phyloP scores from a whole-genome alignment of 2,113 vertebrate species.

The Pongo pygmaeus region DNA sequence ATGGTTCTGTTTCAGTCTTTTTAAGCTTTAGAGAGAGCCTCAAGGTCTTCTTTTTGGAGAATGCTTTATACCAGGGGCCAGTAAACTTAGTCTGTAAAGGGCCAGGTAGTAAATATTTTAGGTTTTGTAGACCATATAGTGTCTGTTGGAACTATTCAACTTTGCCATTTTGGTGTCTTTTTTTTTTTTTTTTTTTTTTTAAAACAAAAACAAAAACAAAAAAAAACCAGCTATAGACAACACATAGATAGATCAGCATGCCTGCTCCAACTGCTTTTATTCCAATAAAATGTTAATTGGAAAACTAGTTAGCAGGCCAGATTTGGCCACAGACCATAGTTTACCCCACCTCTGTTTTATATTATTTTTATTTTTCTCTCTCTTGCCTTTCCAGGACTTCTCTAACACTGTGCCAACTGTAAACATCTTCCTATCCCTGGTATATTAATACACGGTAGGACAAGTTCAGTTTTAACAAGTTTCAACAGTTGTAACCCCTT shows the following conservation, averaged over 20 bases:
- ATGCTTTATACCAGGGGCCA: neutral
- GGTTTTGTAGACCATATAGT: neutral
- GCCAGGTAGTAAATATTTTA: constrained; percentile 15
- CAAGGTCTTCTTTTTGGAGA: neutral
- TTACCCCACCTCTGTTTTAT: neutral
- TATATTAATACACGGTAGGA: neutral
- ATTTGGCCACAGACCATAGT: neutral
- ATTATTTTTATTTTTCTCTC: neutral
- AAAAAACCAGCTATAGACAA: neutral
- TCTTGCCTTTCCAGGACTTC: neutral
- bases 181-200: too few species aligned
- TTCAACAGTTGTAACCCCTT: neutral
- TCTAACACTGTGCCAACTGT: constrained; percentile 6
- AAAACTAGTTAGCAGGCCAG: neutral
- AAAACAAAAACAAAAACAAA: too few species aligned
- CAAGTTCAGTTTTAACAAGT: neutral
- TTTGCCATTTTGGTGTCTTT: neutral
- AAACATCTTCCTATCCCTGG: neutral
- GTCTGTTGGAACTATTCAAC: neutral
- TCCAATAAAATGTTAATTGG: constrained; percentile 43
- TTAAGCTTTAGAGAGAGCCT: neutral
- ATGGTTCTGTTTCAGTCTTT: neutral
- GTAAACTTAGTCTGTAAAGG: constrained; percentile 37
- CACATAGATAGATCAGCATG: neutral
- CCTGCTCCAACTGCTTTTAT: neutral